Evolutionary conservation across 2,888 invertebrate species (phyloP).

Genomic region (Drosophila emarginata): DNA sequence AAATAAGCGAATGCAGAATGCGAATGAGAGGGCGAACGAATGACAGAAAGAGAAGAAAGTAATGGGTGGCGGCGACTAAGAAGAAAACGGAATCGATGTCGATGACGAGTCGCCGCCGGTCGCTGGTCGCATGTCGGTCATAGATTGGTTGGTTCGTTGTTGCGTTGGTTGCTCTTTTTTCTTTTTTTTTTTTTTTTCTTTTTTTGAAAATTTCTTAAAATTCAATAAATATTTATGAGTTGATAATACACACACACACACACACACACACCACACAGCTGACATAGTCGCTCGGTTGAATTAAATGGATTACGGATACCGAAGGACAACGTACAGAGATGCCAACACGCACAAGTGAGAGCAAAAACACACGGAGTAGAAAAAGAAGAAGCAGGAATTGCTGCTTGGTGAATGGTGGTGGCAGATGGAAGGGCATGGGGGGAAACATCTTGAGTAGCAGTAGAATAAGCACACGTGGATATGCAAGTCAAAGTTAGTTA

Average conservation of each 20-base stretch:
- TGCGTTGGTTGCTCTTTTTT: background rate
- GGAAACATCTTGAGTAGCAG: conserved; percentile 13
- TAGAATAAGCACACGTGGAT: conserved; percentile 23
- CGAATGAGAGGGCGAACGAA: background rate
- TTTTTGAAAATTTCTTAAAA: conserved; percentile 79
- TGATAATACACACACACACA: conserved; percentile 65
- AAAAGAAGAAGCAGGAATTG: background rate
- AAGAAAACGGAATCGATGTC: conserved; percentile 51
- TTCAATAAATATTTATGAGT: conserved; percentile 81
- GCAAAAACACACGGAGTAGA: background rate
- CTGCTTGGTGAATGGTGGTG: background rate
- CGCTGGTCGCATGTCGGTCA: conserved; percentile 26
- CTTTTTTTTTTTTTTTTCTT: background rate
- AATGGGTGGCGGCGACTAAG: conserved; percentile 24
- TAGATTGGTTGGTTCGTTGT: conserved; percentile 33
- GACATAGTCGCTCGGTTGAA: conserved; percentile 66
- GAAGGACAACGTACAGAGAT: conserved; percentile 36
- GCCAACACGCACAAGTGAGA: conserved; percentile 38
- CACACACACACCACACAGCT: conserved; percentile 29
- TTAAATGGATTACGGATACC: conserved; percentile 72
- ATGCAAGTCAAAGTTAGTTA: conserved; percentile 42
- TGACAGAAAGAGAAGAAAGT: background rate
- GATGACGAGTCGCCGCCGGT: conserved; percentile 70
- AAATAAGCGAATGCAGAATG: conserved; percentile 70
- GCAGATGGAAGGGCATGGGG: background rate